These are phyloP conservation scores for Stenopsyche tienmushanensis DNA, from an alignment of 1,140 invertebrate genomes.

Conservation along the genomic window DNA sequence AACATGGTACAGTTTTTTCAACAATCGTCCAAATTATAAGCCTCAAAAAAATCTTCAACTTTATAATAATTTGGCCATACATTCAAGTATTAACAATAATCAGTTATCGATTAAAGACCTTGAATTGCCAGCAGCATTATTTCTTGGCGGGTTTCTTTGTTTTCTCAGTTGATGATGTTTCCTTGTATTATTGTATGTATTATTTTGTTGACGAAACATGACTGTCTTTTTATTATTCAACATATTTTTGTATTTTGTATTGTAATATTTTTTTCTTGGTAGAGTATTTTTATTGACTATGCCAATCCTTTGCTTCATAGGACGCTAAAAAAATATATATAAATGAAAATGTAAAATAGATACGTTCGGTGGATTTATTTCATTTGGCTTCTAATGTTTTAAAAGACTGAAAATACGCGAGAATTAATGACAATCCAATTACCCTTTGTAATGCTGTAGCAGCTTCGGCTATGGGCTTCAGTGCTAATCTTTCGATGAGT, in stretches of 20 bases:
- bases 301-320: slow-evolving; percentile 13
- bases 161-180: background rate
- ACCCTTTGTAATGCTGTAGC: slow-evolving; percentile 34
- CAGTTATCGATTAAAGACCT: too few species aligned
- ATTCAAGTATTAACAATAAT: too few species aligned
- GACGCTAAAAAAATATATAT: slow-evolving; percentile 6
- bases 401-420: too few species aligned
- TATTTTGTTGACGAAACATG: background rate
- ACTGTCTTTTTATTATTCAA: background rate
- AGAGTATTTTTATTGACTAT: background rate
- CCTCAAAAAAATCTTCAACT: too few species aligned
- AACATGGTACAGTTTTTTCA: too few species aligned
- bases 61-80: too few species aligned
- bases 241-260: background rate
- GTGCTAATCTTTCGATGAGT: slow-evolving; percentile 25
- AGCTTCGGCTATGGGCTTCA: slow-evolving; percentile 31
- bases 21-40: too few species aligned
- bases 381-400: too few species aligned
- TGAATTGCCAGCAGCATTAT: slow-evolving; percentile 1
- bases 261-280: background rate
- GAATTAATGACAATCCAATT: background rate
- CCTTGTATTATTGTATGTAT: too few species aligned
- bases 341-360: background rate
- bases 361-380: too few species aligned
- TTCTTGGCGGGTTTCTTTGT: background rate